A percentile compares a stretch with the other conserved stretches of the same genome.
phyloP scores from a whole-genome alignment of 1,140 invertebrate species.

The Scylla paramamosain region DNA sequence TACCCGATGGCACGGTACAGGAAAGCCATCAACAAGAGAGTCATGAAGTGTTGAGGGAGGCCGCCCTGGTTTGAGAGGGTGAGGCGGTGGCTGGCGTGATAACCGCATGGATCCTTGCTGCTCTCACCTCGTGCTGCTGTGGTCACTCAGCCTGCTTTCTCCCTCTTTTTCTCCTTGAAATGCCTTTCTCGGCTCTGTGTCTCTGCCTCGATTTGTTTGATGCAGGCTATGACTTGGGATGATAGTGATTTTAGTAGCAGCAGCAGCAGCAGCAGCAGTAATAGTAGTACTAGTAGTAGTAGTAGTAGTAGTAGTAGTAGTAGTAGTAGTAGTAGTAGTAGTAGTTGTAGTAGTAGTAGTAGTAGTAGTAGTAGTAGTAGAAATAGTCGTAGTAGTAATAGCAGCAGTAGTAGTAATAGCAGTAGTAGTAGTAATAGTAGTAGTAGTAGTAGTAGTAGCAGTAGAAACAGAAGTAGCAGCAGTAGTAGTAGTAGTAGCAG shows the following conservation, averaged over 20 bases:
- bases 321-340: conserved; percentile 23
- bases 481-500: background rate
- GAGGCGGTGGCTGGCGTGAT: too few relatives aligned
- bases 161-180: too few relatives aligned
- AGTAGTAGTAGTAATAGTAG: background rate
- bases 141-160: too few relatives aligned
- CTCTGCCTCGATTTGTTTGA: too few relatives aligned
- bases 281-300: conserved; percentile 1
- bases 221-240: too few relatives aligned
- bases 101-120: too few relatives aligned
- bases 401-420: background rate
- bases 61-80: too few relatives aligned
- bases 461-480: background rate
- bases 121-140: too few relatives aligned
- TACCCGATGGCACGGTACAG: too few relatives aligned
- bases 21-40: too few relatives aligned
- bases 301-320: conserved; percentile 23
- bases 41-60: too few relatives aligned
- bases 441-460: background rate
- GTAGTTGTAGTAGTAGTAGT: conserved; percentile 10
- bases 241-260: background rate
- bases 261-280: background rate
- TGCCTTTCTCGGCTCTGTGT: too few relatives aligned
- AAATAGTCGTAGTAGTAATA: background rate
- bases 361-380: background rate